A percentile compares a stretch with the other conserved stretches of the same genome.
Evolutionary conservation across 1,140 invertebrate species (phyloP).

Genomic region (Drosophila parvula): DNA sequence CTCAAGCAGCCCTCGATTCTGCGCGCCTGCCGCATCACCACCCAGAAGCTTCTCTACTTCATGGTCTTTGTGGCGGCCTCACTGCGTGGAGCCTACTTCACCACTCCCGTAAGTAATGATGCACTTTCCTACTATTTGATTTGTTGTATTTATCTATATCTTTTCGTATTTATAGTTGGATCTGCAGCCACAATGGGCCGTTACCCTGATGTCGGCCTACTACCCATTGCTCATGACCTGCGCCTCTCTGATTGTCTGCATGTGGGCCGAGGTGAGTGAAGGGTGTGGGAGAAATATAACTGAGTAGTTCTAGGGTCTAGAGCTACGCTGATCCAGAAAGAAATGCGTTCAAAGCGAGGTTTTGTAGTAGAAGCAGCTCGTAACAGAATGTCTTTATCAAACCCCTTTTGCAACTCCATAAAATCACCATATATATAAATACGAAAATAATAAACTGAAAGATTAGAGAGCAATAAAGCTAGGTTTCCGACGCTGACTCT

Average conservation of each 20-base stretch:
- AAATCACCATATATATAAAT: not conserved
- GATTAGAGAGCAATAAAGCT: no score
- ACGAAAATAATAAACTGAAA: not conserved
- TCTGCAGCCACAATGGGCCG: constrained; percentile 92
- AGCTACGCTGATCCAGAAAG: not conserved
- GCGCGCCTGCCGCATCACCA: constrained; percentile 93
- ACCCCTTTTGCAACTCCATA: no score
- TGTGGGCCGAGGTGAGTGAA: constrained; percentile 95
- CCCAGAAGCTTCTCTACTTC: constrained; percentile 95
- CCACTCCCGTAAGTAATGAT: constrained; percentile 90
- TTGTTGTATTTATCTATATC: not conserved
- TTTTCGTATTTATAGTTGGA: constrained; percentile 87
- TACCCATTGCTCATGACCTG: constrained; percentile 95
- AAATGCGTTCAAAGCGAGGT: no score
- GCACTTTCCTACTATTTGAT: not conserved
- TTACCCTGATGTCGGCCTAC: constrained; percentile 93
- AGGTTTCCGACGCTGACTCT: no score
- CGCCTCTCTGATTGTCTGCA: constrained; percentile 95
- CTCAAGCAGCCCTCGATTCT: constrained; percentile 92
- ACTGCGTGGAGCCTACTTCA: constrained; percentile 94
- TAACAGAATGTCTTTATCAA: not conserved
- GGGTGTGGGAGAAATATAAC: not conserved
- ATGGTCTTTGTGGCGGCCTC: constrained; percentile 94
- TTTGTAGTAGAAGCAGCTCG: no score
- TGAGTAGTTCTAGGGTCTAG: not conserved